Evolutionary conservation across 1,140 invertebrate genomes (phyloP), one percentile per base, ranked within the genome.

Genomic region (Drosophila willistoni): DNA sequence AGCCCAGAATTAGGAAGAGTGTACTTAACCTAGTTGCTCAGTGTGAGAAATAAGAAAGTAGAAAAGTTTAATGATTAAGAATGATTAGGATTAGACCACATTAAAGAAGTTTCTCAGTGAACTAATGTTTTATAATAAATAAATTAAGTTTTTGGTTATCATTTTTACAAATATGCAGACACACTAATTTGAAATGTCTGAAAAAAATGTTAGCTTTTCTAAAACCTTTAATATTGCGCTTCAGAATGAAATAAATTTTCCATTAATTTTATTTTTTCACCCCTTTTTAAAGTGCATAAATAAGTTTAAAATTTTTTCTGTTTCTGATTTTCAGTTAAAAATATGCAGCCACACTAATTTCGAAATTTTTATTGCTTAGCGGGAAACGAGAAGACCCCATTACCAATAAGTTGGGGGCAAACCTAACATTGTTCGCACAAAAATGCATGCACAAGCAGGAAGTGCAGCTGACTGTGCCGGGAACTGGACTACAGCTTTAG

Each of bases 361-460:
- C 4, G 1, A 12, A 22, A 51, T 12, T 12, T 22, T 51, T 12
- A 22, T 22, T 39, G 36, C 4, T 39, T 13, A 39, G 12, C 12
- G 12, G 36, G 10, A 39, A 39, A 13, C 36, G 36, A 12, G 12
- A 39, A 13, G 36, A 1, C 3, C 17, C 17, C 17, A 19, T 51
- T 10, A 22, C 4, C 36, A 9, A 51, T 10, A 22, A 29, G 14
- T 12, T 47, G 19, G 10, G 2, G 36, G 17, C 19, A 22, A 51
- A 51, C 44, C 17, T 22, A 51, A 51, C 44, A 51, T 51, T 51
- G 44, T 51, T 51, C 13, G 19, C 17, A 22, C 17, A 22, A 51
- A 51, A 51, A 51, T 51, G 17, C 17, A 51, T 51, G 44, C 44
- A 51, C 44, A 51, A 51, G 44, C 44, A 51, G 44, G 44, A 51